Evolutionary conservation across 1,140 invertebrate genomes (phyloP).

Genomic region (Acromyrmex echinatior): DNA sequence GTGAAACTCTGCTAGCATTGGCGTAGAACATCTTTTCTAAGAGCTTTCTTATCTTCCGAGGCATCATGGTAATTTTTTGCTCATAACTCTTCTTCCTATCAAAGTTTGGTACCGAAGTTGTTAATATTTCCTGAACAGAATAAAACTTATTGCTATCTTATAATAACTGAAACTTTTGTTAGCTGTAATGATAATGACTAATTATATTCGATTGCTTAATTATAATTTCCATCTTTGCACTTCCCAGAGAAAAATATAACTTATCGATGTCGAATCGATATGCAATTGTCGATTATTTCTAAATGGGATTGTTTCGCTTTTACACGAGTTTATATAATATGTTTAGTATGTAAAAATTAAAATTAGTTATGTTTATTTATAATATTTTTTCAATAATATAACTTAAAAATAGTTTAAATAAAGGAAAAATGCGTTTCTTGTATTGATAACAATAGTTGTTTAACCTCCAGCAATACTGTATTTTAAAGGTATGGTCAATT

Average conservation of each 20-base stretch:
- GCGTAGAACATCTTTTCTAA: slow-evolving; percentile 71
- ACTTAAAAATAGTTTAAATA: background rate
- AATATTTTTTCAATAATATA: background rate
- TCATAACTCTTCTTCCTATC: background rate
- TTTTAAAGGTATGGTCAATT: too few species aligned
- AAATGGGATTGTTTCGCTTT: background rate
- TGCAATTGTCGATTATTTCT: too few species aligned
- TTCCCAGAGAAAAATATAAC: background rate
- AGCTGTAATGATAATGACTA: background rate
- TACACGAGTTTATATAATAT: background rate
- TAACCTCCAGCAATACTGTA: too few species aligned
- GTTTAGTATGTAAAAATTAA: background rate
- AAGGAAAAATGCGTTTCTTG: background rate
- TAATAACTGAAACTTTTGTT: background rate
- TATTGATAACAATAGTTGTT: background rate
- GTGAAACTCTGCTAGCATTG: slow-evolving; percentile 72
- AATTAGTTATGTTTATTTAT: background rate
- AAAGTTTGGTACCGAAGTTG: background rate
- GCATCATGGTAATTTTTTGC: background rate
- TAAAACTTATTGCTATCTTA: background rate
- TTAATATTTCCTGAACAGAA: background rate
- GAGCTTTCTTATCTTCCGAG: background rate
- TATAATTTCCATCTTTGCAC: background rate
- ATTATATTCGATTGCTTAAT: background rate
- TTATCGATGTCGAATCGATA: too few species aligned